Percentiles rank a stretch among this genome's conserved stretches.
These are phyloP conservation scores for Allygus modestus DNA, from an alignment of 2,888 invertebrate genomes.

Conservation along the genomic window DNA sequence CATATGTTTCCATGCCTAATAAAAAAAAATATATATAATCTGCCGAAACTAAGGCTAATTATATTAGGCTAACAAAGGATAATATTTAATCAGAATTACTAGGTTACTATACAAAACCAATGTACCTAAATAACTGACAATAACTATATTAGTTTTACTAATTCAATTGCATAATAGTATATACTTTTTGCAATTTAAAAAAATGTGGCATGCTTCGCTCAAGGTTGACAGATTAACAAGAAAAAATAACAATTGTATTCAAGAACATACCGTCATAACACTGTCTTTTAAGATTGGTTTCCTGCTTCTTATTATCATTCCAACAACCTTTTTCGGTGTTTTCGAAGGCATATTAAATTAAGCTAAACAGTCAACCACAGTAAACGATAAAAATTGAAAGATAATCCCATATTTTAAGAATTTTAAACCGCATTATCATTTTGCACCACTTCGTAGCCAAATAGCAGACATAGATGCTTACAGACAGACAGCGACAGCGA, in stretches of 20 bases:
- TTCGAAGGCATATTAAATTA: slow-evolving; percentile 80
- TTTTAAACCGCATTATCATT: slow-evolving; percentile 1
- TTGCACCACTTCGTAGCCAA: slow-evolving; percentile 15
- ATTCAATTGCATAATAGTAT: too few species aligned
- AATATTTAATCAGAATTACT: too few species aligned
- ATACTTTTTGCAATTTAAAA: too few species aligned
- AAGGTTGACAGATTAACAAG: slow-evolving; percentile 5
- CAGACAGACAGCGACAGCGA: neutral
- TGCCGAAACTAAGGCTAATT: too few species aligned
- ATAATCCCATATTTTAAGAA: slow-evolving; percentile 8
- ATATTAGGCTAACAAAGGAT: too few species aligned
- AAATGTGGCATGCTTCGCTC: neutral
- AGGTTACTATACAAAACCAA: too few species aligned
- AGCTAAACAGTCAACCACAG: slow-evolving; percentile 10
- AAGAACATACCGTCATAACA: slow-evolving; percentile 85
- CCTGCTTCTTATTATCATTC: slow-evolving; percentile 92
- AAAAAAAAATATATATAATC: too few species aligned
- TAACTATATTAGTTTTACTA: too few species aligned
- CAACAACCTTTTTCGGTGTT: slow-evolving; percentile 89
- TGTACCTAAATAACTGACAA: too few species aligned
- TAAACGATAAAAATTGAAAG: neutral
- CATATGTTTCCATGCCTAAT: too few species aligned
- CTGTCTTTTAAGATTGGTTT: slow-evolving; percentile 93
- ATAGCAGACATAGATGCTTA: slow-evolving; percentile 28
- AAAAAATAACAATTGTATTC: neutral